Conservation (phyloP, 2,888 invertebrate species). For the Pollenia angustigena region DNA sequence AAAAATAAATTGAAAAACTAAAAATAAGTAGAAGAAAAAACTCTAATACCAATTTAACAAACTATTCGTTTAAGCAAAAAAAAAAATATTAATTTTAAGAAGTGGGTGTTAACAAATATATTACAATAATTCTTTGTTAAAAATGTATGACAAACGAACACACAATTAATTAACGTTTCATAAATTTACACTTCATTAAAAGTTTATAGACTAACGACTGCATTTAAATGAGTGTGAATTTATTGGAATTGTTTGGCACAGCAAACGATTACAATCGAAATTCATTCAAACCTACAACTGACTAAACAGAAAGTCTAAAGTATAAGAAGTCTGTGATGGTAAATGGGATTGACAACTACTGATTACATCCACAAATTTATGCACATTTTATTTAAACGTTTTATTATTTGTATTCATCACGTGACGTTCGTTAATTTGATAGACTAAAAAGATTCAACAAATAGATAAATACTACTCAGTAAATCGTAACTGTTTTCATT, state of each 20-base stretch:
- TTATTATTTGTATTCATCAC: slow-evolving; percentile 63
- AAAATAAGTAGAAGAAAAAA: neutral
- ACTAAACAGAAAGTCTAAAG: neutral
- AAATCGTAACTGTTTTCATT: neutral
- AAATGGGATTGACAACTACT: neutral
- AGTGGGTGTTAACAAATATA: slow-evolving; percentile 8
- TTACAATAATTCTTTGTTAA: neutral
- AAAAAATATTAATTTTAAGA: slow-evolving; percentile 6
- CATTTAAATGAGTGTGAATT: slow-evolving; percentile 32
- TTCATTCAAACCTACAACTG: neutral
- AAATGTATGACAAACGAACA: neutral
- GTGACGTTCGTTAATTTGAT: slow-evolving; percentile 56
- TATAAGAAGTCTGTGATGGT: neutral
- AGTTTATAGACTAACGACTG: slow-evolving; percentile 26
- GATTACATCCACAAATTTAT: slow-evolving; percentile 38
- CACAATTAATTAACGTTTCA: slow-evolving; percentile 39
- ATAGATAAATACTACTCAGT: neutral
- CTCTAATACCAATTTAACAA: neutral
- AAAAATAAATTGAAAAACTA: neutral
- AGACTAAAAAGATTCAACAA: slow-evolving; percentile 35
- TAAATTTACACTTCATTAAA: slow-evolving; percentile 39
- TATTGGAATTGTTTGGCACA: slow-evolving; percentile 20
- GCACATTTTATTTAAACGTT: slow-evolving; percentile 49
- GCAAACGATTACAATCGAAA: slow-evolving; percentile 10
- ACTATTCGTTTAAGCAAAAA: neutral